Base-by-base conservation (phyloP, 2,888 invertebrate species). In the Halocaridina rubra region DNA sequence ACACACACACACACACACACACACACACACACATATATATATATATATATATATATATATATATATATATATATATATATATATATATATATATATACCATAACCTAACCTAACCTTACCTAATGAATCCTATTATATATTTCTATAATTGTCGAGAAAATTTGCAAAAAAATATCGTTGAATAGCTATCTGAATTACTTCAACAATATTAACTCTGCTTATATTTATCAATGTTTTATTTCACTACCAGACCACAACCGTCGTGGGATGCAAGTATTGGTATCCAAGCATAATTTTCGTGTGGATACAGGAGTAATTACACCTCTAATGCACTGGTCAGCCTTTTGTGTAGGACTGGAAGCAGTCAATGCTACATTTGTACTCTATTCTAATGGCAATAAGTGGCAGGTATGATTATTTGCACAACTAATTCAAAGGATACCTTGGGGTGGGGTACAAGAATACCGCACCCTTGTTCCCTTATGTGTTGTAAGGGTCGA, bases 251-350 rank as follows among this genome's bases (percentile, higher is more conserved):
- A 87, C 30, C 87, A 87, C 77, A 85, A 87, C 72, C 33, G 87
- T 1, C 59, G 39, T 7, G 87, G 87, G 33, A 33, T 87, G 67
- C 87, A 85, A 30, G 61, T 87, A 7, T 39, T 80, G 30, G 69
- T 81, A 27, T 71, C 81, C 4, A 46, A n/a, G n/a, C 79, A 81
- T 10, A 61, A 53, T 2, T 59, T 61, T n/a, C 59, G 82, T 3
- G 8, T 85, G 8, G 32, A 72, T 53, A 81, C 87, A 1, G 30
- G 33, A 3, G 32, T 85, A 53, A 32, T 85, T 57, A 87, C 85
- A 10, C 85, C 87, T 16, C 82, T 87, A 3, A 67, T 85, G 80
- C 74, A 61, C 27, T 87, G 87, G 87, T 32, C 87, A 3, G 74
- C 85, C 30, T 87, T 87, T 30, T 87, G 87, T 46, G 7, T 85